A percentile compares a stretch with the other conserved stretches of the same genome.
These are phyloP conservation scores for Drosophila atripex DNA, from an alignment of 2,888 invertebrate genomes.

Conservation along the genomic window DNA sequence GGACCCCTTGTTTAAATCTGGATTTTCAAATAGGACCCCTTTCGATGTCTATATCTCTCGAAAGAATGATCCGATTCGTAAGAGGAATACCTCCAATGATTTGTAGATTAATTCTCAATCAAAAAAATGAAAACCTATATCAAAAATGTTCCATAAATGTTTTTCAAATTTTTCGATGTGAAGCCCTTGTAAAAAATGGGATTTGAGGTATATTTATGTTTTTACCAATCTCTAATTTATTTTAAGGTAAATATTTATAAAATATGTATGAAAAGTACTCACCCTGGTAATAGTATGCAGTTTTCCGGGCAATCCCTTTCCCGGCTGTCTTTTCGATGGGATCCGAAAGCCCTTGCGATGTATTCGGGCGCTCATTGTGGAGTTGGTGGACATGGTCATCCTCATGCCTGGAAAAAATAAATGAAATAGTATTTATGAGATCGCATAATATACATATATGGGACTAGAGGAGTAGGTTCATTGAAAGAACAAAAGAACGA, in stretches of 20 bases:
- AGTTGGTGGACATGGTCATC: constrained; percentile 90
- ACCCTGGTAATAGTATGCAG: constrained; percentile 85
- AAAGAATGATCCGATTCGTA: not conserved
- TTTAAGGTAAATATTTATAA: not conserved
- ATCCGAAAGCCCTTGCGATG: constrained; percentile 88
- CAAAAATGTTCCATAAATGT: not conserved
- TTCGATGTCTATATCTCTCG: not conserved
- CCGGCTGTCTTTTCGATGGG: constrained; percentile 86
- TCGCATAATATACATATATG: not conserved
- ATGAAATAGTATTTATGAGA: not conserved
- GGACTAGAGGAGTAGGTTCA: constrained; percentile 7
- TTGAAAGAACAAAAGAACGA: constrained; percentile 17
- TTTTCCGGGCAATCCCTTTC: constrained; percentile 84
- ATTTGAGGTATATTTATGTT: too few species aligned
- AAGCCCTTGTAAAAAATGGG: too few species aligned
- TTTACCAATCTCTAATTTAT: too few species aligned
- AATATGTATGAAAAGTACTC: constrained; percentile 50
- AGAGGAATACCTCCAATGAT: not conserved
- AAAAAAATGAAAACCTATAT: too few species aligned
- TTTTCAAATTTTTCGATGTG: not conserved
- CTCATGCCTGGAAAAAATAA: constrained; percentile 85
- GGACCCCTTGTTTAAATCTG: too few species aligned
- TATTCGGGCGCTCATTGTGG: constrained; percentile 88
- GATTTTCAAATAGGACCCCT: too few species aligned
- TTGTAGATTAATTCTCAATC: not conserved